These are phyloP conservation scores for Lepidocolaptes lacrymiger DNA, from an alignment of 2,797 vertebrate species.

Conservation along the genomic window DNA sequence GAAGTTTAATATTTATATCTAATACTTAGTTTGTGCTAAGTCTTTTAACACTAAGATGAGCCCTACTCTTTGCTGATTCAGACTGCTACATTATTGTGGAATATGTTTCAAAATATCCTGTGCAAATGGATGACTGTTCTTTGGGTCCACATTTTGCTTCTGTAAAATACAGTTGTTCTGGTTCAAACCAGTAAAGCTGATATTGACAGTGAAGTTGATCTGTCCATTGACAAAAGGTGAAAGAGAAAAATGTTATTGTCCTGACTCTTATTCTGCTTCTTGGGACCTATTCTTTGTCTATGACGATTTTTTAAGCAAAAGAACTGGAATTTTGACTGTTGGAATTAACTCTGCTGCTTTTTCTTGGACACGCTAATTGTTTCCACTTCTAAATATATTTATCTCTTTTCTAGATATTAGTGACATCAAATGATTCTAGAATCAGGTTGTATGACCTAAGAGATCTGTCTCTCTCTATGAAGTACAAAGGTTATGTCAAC, in stretches of 20 bases:
- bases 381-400: neutral
- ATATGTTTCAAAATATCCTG: neutral
- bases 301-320: neutral
- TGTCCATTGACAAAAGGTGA: neutral
- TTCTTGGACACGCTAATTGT: neutral
- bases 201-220: neutral
- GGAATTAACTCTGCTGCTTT: neutral
- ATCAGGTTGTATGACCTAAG: slow-evolving; percentile 95
- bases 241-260: neutral
- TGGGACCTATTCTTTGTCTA: neutral
- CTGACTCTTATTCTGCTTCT: neutral
- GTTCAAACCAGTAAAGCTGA: neutral
- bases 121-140: neutral
- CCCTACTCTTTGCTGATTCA: neutral
- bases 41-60: neutral
- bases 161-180: neutral
- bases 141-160: neutral
- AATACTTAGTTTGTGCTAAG: neutral
- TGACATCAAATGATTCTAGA: slow-evolving; percentile 97
- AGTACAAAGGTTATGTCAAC: slow-evolving; percentile 98
- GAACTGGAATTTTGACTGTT: neutral
- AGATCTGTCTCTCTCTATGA: slow-evolving; percentile 98
- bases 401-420: slow-evolving; percentile 85
- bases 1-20: neutral
- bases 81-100: neutral